Percentiles rank a stretch among this genome's conserved stretches.
These are phyloP conservation scores for Sycophaga agraensis DNA, from an alignment of 1,140 invertebrate genomes.

Conservation along the genomic window DNA sequence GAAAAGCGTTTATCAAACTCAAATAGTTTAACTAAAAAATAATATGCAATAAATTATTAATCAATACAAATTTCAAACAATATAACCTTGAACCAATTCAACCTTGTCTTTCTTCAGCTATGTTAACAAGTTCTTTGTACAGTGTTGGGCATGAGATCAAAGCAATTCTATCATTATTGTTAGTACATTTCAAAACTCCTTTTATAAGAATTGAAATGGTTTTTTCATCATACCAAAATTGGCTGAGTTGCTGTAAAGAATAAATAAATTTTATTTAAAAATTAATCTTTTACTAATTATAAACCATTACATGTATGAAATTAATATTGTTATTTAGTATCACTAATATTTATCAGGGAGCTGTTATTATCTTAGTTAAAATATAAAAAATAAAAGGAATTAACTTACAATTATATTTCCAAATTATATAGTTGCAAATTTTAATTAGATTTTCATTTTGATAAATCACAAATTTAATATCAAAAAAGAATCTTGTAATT, in stretches of 20 bases:
- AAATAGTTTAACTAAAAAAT: slow-evolving; percentile 71
- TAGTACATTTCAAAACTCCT: slow-evolving; percentile 62
- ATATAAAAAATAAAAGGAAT: neutral
- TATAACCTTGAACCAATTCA: neutral
- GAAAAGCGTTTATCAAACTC: slow-evolving; percentile 83
- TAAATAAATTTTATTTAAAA: neutral
- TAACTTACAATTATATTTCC: too few species aligned
- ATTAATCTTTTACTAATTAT: too few species aligned
- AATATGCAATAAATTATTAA: slow-evolving; percentile 17
- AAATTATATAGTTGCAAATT: too few species aligned
- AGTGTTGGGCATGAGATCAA: slow-evolving; percentile 89
- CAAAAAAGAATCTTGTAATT: too few species aligned
- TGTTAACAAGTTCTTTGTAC: slow-evolving; percentile 68
- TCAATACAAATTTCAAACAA: slow-evolving; percentile 2
- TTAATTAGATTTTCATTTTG: too few species aligned
- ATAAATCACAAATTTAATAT: too few species aligned
- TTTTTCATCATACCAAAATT: slow-evolving; percentile 91
- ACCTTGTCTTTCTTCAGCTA: slow-evolving; percentile 53
- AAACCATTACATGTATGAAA: too few species aligned
- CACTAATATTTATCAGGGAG: too few species aligned
- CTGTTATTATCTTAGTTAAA: too few species aligned
- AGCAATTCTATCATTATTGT: slow-evolving; percentile 68
- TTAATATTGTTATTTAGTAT: too few species aligned
- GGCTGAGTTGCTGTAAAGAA: slow-evolving; percentile 85
- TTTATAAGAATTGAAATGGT: slow-evolving; percentile 72